These are phyloP conservation scores for Anas platyrhynchos DNA, from an alignment of 2,113 vertebrate genomes.

Conservation along the genomic window DNA sequence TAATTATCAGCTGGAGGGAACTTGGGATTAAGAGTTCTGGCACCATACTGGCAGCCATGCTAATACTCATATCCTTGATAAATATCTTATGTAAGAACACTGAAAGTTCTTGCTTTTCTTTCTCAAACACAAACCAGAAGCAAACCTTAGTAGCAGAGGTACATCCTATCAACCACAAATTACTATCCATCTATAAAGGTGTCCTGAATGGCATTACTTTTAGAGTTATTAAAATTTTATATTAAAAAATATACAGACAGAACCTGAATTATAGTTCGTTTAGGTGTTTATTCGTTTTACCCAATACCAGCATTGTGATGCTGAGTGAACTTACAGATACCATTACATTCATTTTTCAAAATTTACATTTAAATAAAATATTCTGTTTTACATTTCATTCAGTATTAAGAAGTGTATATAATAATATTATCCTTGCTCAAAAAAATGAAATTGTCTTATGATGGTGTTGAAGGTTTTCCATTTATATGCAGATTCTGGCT, in stretches of 20 bases:
- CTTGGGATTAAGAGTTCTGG: not conserved
- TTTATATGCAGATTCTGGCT: conserved; percentile 62
- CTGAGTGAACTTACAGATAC: conserved; percentile 1
- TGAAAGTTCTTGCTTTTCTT: not conserved
- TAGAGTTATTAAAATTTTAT: not conserved
- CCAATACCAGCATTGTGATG: not conserved
- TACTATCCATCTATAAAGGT: not conserved
- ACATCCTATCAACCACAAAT: not conserved
- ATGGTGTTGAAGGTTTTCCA: conserved; percentile 31
- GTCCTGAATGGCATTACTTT: not conserved
- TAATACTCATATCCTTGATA: not conserved
- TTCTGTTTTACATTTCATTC: conserved; percentile 12
- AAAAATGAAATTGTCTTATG: conserved; percentile 47
- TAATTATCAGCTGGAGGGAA: not conserved
- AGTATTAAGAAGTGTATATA: conserved; percentile 25
- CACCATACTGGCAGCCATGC: not conserved
- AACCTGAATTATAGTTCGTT: not conserved
- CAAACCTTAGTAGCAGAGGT: not conserved
- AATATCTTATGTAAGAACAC: not conserved
- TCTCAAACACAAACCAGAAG: not conserved
- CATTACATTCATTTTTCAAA: conserved; percentile 1
- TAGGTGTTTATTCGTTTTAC: not conserved
- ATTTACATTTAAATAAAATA: conserved; percentile 59
- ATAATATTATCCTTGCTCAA: conserved; percentile 18
- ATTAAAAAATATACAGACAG: not conserved